Evolutionary conservation across 2,888 invertebrate genomes (phyloP).

Genomic region (Julus scanicus): DNA sequence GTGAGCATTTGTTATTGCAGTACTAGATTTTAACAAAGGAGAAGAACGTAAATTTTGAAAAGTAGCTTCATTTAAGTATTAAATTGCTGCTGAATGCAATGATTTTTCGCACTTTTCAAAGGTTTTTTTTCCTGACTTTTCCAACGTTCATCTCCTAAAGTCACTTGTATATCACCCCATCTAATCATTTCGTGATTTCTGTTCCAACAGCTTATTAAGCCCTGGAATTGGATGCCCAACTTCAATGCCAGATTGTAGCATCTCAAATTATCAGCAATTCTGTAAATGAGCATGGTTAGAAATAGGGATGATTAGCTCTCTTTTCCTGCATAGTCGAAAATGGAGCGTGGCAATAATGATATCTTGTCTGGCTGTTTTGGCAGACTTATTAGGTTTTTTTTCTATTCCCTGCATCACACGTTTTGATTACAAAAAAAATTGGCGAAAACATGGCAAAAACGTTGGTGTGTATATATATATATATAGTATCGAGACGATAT

Average conservation of each 20-base stretch:
- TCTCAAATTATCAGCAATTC: not conserved
- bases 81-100: conserved; percentile 2
- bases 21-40: not conserved
- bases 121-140: not conserved
- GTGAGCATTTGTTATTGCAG: not conserved
- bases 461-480: too few relatives aligned
- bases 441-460: not conserved
- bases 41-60: not conserved
- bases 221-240: conserved; percentile 10
- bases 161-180: not conserved
- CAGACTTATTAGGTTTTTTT: too few relatives aligned
- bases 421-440: too few relatives aligned
- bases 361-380: not conserved
- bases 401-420: too few relatives aligned
- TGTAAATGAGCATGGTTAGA: not conserved
- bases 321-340: not conserved
- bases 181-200: not conserved
- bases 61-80: not conserved
- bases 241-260: not conserved
- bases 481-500: not conserved
- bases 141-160: not conserved
- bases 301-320: not conserved
- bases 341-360: not conserved
- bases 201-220: not conserved
- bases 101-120: not conserved